Conservation (phyloP, 2,888 invertebrate genomes). For the Pammene fasciana region DNA sequence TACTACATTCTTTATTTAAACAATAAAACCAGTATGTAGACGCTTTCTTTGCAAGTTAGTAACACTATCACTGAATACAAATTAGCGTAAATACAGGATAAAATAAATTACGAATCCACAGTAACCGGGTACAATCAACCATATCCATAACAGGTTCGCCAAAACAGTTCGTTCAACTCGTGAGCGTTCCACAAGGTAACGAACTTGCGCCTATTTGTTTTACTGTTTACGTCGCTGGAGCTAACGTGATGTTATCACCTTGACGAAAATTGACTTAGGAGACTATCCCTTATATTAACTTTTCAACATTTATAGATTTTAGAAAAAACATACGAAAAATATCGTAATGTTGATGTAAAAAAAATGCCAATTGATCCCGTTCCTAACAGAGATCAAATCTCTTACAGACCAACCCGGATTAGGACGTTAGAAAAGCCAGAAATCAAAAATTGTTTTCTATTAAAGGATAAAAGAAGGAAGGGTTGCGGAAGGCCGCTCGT, state of each 20-base stretch:
- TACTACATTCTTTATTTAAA: neutral
- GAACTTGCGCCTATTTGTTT: constrained; percentile 22
- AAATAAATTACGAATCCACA: constrained; percentile 29
- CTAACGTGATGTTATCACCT: constrained; percentile 7
- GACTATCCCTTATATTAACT: neutral
- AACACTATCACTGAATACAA: constrained; percentile 39
- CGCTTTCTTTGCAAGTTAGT: constrained; percentile 21
- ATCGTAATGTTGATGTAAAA: no score
- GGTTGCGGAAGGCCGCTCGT: no score
- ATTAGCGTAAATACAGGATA: constrained; percentile 43
- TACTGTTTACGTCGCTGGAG: constrained; percentile 22
- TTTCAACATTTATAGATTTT: neutral
- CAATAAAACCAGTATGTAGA: constrained; percentile 12
- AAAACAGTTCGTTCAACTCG: constrained; percentile 61
- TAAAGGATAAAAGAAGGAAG: no score
- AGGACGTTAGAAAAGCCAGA: no score
- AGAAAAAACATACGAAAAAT: no score
- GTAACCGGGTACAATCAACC: constrained; percentile 42
- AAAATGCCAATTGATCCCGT: no score
- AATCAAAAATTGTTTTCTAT: no score
- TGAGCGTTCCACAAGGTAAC: constrained; percentile 40
- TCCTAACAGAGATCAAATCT: no score
- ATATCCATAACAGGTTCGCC: constrained; percentile 60
- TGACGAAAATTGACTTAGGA: neutral
- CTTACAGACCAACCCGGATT: no score